Percentiles rank a stretch among this genome's conserved stretches.
phyloP scores from a whole-genome alignment of 92 coral and sea anemone genomes.

The Phenganax stokvisi region DNA sequence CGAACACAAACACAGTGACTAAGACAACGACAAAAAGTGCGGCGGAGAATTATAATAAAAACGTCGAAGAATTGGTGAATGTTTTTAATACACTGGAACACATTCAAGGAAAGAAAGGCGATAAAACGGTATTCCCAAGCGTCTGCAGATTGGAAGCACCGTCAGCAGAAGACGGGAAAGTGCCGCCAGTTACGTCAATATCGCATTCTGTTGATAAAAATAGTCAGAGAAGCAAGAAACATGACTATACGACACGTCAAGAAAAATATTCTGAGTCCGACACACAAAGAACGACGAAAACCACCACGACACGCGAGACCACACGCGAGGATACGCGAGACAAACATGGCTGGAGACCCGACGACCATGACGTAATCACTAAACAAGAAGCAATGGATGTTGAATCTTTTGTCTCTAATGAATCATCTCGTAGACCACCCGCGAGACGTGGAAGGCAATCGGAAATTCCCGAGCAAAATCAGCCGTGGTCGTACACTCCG shows the following conservation, averaged over 20 bases:
- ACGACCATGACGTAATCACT: slow-evolving; percentile 9
- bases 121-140: not conserved
- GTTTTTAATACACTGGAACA: slow-evolving; percentile 30
- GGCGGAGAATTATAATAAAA: slow-evolving; percentile 29
- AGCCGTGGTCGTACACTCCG: slow-evolving; percentile 17
- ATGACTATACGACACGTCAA: slow-evolving; percentile 15
- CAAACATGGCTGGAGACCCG: slow-evolving; percentile 20
- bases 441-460: not conserved
- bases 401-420: slow-evolving; percentile 16
- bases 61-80: slow-evolving; percentile 31
- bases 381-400: slow-evolving; percentile 18
- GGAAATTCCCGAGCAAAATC: not conserved
- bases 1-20: not conserved
- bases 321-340: slow-evolving; percentile 11
- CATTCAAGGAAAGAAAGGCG: slow-evolving; percentile 20
- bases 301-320: no score
- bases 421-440: not conserved
- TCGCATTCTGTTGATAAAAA: slow-evolving; percentile 35
- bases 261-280: not conserved
- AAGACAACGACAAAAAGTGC: slow-evolving; percentile 33
- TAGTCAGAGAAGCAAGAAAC: slow-evolving; percentile 7
- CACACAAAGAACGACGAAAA: slow-evolving; percentile 23
- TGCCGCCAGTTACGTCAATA: slow-evolving; percentile 30
- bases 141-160: not conserved
- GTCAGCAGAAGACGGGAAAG: not conserved